phyloP scores from a whole-genome alignment of 35 echinoderm and acorn worm species.

The Lytechinus variegatus region DNA sequence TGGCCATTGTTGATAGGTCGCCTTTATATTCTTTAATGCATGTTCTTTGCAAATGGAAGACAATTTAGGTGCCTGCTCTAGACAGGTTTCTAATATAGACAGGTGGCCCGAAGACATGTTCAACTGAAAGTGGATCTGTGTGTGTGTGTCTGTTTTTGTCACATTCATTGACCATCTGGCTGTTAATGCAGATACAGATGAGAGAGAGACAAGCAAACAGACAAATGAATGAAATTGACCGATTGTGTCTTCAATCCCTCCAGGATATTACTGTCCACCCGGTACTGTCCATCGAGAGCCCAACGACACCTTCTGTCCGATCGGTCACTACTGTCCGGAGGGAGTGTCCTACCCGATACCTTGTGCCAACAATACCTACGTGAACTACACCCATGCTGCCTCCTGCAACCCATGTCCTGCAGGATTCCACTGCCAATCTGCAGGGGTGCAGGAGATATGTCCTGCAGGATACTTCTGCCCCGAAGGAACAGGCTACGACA shows the following conservation, averaged over 20 bases:
- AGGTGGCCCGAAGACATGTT: too few relatives aligned
- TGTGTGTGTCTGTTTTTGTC: too few relatives aligned
- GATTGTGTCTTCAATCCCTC: not conserved
- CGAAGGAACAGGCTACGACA: conserved; percentile 87
- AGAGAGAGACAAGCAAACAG: too few relatives aligned
- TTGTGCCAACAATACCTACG: conserved; percentile 89
- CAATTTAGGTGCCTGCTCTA: too few relatives aligned
- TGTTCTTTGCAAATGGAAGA: too few relatives aligned
- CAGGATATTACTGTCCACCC: conserved; percentile 95
- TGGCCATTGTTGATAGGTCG: too few relatives aligned
- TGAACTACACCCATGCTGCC: conserved; percentile 93
- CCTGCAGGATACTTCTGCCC: conserved; percentile 90
- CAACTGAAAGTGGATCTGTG: too few relatives aligned
- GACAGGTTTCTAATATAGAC: too few relatives aligned
- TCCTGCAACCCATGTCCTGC: conserved; percentile 85
- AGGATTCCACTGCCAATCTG: conserved; percentile 78
- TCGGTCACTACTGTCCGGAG: conserved; percentile 89
- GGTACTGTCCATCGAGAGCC: conserved; percentile 93
- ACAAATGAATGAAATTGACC: too few relatives aligned
- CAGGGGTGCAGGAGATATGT: conserved; percentile 81
- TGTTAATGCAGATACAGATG: too few relatives aligned
- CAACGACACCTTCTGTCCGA: conserved; percentile 77
- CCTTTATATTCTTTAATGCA: too few relatives aligned
- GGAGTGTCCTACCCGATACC: conserved; percentile 87
- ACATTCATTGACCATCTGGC: too few relatives aligned